phyloP scores from a whole-genome alignment of 2,113 vertebrate genomes.

The Turnix velox region DNA sequence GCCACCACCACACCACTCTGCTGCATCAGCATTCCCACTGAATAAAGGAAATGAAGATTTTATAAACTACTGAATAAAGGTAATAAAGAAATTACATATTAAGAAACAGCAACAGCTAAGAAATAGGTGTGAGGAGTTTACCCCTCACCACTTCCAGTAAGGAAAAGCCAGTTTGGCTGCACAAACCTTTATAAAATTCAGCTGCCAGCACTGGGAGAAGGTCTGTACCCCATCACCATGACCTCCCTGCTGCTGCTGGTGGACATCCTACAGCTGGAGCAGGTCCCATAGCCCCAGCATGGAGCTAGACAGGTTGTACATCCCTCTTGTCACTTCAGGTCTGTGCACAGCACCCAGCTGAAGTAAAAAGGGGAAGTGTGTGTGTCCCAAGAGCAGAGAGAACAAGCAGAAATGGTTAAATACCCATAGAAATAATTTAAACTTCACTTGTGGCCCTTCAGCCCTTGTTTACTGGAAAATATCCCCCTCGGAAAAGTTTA shows the following conservation, averaged over 20 bases:
- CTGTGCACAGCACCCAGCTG: not conserved
- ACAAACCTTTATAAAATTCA: no score
- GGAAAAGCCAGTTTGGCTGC: accelerated
- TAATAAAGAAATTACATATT: no score
- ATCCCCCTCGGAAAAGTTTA: slow-evolving; percentile 47
- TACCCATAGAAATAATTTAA: slow-evolving; percentile 15
- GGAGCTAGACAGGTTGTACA: accelerated
- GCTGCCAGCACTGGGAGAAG: not conserved
- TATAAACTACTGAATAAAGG: no score
- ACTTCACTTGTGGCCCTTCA: not conserved
- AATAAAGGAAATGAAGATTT: no score
- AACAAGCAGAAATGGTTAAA: not conserved
- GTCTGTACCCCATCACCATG: accelerated
- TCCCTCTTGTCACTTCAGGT: accelerated
- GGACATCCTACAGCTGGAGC: not conserved
- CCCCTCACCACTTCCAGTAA: not conserved
- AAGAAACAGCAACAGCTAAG: no score
- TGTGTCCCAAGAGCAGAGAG: not conserved
- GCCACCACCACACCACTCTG: accelerated
- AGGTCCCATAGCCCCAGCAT: accelerated
- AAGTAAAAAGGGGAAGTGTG: not conserved
- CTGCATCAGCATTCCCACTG: not conserved
- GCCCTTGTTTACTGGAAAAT: slow-evolving; percentile 31
- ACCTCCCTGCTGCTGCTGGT: not conserved
- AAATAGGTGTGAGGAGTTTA: no score